Base-by-base conservation (phyloP, 2,888 invertebrate species). In the Eilema caniola region DNA sequence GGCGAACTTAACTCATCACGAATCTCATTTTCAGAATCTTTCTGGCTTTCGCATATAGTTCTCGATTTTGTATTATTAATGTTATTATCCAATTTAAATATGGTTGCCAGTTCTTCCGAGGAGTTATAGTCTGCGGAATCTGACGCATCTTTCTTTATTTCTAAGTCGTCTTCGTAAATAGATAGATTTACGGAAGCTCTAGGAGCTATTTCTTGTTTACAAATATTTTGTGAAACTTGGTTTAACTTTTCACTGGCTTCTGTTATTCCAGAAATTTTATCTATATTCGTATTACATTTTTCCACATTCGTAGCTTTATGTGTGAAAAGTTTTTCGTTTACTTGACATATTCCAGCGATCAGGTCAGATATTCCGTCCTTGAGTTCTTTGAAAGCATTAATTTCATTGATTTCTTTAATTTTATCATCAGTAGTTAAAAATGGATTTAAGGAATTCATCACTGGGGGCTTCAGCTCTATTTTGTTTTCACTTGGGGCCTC, bases 51-150 rank as follows among this genome's bases (percentile, higher is more conserved):
- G 16, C 81, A 77, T 56, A 73, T 70, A 69, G 73, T 71, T 53
- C 76, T 81, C 67, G 82, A 74, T 82, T 88, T 91, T 24, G 81
- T 78, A 77, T 41, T 41, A 41, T 14, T 41, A 41, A 41, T 41
- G 4, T 83, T 88, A 70, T 81, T 85, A 63, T 92, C 91, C 72
- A 93, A 81, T 81, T 96, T 96, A 86, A 96, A 96, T 83, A 96
- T 96, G 82, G 96, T 96, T 33, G 96, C 96, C 79, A 96, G 90
- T 86, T 96, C 96, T 85, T 96, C 96, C 65, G 96, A 96, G 16
- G 96, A 96, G 87, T 96, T 96, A 84, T 96, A 96, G 86, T 96
- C 96, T 70, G 96, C 96, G 24, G 95, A 88, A 86, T 95, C 95
- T 70, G 89, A 88, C 66, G 88, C 82, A 71, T 95, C 93, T 78